These are phyloP conservation scores for Tipula helvola DNA, from an alignment of 2,888 invertebrate species.

Conservation along the genomic window DNA sequence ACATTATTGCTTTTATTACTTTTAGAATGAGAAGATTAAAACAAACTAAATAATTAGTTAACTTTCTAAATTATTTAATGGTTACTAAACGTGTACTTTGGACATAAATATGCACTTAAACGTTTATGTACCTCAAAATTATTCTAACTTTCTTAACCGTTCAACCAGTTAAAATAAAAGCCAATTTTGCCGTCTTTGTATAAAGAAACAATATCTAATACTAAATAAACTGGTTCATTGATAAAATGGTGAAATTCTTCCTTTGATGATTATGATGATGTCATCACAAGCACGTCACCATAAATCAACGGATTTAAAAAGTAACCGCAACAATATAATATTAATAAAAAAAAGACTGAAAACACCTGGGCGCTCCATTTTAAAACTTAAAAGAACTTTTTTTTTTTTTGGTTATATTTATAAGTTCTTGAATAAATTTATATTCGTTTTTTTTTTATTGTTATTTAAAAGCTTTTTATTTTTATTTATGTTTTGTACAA, in stretches of 20 bases:
- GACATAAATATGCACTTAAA: too few species aligned
- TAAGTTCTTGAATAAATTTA: conserved; percentile 4
- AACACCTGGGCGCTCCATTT: neutral
- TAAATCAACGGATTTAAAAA: neutral
- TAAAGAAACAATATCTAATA: too few species aligned
- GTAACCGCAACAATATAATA: neutral
- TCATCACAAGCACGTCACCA: neutral
- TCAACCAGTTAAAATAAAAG: too few species aligned
- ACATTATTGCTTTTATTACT: too few species aligned
- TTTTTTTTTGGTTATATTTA: neutral
- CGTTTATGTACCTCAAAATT: too few species aligned
- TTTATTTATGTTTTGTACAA: neutral
- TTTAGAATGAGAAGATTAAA: too few species aligned
- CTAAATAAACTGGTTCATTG: neutral
- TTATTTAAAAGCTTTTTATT: neutral
- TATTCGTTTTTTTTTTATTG: neutral
- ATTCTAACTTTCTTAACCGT: too few species aligned
- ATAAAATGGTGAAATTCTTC: neutral
- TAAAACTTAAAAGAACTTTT: neutral
- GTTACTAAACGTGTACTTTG: too few species aligned
- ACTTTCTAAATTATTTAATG: too few species aligned
- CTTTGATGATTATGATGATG: neutral
- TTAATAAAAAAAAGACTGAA: neutral
- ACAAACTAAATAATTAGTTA: too few species aligned
- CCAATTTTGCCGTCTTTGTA: too few species aligned